Evolutionary conservation across 2,888 invertebrate species (phyloP).

Genomic region (Nomada ferruginata): DNA sequence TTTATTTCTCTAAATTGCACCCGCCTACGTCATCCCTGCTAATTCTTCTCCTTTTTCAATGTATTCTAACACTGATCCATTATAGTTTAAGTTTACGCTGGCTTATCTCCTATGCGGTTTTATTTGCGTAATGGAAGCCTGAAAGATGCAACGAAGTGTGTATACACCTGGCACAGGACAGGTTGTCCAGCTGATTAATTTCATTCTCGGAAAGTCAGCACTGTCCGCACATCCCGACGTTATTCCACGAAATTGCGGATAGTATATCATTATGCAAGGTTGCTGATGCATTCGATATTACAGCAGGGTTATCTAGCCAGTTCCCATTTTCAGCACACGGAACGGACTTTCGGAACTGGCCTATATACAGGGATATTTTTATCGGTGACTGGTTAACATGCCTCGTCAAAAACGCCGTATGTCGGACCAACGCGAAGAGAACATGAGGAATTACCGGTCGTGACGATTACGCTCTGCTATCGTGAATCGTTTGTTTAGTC

Average conservation of each 20-base stretch:
- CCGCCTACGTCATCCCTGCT: not conserved
- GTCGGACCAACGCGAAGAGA: constrained; percentile 63
- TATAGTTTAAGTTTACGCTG: not conserved
- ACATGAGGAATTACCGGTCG: constrained; percentile 31
- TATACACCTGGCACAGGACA: not conserved
- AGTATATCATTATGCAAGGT: constrained; percentile 33
- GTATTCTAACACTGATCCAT: not conserved
- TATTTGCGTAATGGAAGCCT: not conserved
- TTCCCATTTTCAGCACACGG: constrained; percentile 32
- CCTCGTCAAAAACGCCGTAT: constrained; percentile 50
- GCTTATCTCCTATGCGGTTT: not conserved
- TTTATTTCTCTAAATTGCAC: not conserved
- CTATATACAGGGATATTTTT: constrained; percentile 71
- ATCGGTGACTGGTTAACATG: constrained; percentile 67
- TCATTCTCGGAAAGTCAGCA: constrained; percentile 33
- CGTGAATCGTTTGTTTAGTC: constrained; percentile 26
- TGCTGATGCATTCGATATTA: constrained; percentile 21
- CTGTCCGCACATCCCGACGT: not conserved
- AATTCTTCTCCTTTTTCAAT: not conserved
- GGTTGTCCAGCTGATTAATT: constrained; percentile 17
- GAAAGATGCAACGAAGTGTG: not conserved
- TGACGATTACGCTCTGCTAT: constrained; percentile 1
- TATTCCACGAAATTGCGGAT: constrained; percentile 23
- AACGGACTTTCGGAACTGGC: constrained; percentile 56
- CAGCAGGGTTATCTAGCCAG: constrained; percentile 6